phyloP scores from a whole-genome alignment of 2,888 invertebrate genomes.

The Amphipyra berbera region DNA sequence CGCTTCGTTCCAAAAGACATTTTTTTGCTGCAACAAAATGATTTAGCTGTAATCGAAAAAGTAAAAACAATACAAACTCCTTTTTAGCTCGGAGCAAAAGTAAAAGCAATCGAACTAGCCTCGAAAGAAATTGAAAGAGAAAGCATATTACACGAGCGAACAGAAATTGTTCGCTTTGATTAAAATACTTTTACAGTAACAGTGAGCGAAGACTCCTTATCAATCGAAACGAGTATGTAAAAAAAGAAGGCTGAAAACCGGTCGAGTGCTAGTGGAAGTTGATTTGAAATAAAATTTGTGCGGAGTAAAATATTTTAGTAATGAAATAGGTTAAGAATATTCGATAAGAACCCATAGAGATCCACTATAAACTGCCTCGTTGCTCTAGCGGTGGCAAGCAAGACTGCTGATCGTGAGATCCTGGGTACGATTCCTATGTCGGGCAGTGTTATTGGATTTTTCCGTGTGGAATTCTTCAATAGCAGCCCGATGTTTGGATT shows the following conservation, averaged over 20 bases:
- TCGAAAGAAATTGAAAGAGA: conserved; percentile 66
- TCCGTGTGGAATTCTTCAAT: too few species aligned
- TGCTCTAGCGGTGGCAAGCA: too few species aligned
- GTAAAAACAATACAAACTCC: conserved; percentile 67
- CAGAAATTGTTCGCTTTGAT: conserved; percentile 66
- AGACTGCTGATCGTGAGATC: too few species aligned
- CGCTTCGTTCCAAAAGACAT: conserved; percentile 21
- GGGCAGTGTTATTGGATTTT: too few species aligned
- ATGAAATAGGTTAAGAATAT: background rate
- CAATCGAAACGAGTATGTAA: conserved; percentile 54
- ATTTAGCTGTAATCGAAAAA: conserved; percentile 66
- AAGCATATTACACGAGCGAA: conserved; percentile 65
- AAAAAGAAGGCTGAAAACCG: conserved; percentile 50
- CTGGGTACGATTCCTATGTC: too few species aligned
- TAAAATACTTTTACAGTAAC: conserved; percentile 63
- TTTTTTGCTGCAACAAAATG: conserved; percentile 52
- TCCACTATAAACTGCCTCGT: too few species aligned
- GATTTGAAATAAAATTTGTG: conserved; percentile 24
- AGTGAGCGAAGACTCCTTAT: conserved; percentile 52
- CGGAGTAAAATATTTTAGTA: conserved; percentile 4
- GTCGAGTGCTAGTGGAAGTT: conserved; percentile 25
- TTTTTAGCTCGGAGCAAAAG: conserved; percentile 64
- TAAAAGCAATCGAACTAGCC: conserved; percentile 69
- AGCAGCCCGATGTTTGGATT: too few species aligned
- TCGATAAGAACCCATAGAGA: too few species aligned